Evolutionary conservation across 1,140 invertebrate genomes (phyloP).

Genomic region (Aphelinus atriplicis): DNA sequence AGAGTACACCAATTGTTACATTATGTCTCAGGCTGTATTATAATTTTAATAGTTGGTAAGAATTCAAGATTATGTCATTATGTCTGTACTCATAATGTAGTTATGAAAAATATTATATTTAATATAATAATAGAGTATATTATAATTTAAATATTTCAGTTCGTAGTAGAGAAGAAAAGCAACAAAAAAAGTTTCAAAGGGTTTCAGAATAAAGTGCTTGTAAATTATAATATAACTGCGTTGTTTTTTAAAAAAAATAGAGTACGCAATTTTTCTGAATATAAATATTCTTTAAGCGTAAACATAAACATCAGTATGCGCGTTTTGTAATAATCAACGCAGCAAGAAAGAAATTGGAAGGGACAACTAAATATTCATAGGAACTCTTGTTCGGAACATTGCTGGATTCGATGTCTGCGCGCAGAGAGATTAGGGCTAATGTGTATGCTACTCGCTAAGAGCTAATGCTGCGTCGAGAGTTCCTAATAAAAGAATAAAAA

Average conservation of each 20-base stretch:
- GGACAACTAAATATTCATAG: slow-evolving; percentile 32
- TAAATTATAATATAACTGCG: slow-evolving; percentile 36
- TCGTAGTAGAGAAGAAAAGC: slow-evolving; percentile 25
- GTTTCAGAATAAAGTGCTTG: slow-evolving; percentile 37
- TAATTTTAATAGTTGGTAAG: slow-evolving; percentile 62
- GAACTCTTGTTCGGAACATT: slow-evolving; percentile 43
- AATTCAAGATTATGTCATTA: slow-evolving; percentile 48
- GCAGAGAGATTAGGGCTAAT: slow-evolving; percentile 36
- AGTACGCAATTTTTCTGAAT: slow-evolving; percentile 31
- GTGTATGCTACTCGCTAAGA: slow-evolving; percentile 39
- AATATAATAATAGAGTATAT: slow-evolving; percentile 36
- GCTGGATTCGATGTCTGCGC: slow-evolving; percentile 39
- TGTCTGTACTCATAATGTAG: slow-evolving; percentile 42
- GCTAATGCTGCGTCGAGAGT: slow-evolving; percentile 31
- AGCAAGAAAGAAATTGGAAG: slow-evolving; percentile 32
- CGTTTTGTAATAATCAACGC: slow-evolving; percentile 34
- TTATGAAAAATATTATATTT: slow-evolving; percentile 42
- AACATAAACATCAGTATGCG: not conserved
- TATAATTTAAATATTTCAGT: slow-evolving; percentile 39
- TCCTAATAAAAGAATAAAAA: slow-evolving; percentile 25
- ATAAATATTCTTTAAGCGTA: slow-evolving; percentile 24
- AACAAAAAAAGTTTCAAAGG: slow-evolving; percentile 26
- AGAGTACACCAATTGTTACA: slow-evolving; percentile 52
- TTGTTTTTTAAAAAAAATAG: slow-evolving; percentile 5
- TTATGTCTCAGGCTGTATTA: slow-evolving; percentile 62